Evolutionary conservation across 2,797 vertebrate genomes (phyloP).

Genomic region (Sebastes vulpes): DNA sequence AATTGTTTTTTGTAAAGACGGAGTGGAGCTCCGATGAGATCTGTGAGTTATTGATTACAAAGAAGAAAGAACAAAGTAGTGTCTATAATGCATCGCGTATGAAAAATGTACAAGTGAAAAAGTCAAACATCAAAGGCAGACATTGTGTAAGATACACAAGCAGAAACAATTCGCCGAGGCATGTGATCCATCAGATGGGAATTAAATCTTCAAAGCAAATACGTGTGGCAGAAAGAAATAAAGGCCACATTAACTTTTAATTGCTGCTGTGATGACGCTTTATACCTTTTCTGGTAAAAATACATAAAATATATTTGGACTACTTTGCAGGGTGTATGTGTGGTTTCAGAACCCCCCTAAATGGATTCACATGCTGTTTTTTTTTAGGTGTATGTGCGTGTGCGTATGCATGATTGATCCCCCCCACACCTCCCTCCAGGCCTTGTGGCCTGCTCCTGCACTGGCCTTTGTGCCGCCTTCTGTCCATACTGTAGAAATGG

Average conservation of each 20-base stretch:
- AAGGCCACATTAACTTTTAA: conserved; percentile 60
- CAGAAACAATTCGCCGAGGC: conserved; percentile 37
- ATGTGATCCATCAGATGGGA: conserved; percentile 20
- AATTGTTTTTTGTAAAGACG: conserved; percentile 33
- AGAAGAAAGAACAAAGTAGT: conserved; percentile 48
- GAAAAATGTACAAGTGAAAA: conserved; percentile 30
- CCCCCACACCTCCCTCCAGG: neutral
- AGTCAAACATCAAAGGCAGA: conserved; percentile 59
- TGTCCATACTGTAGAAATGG: conserved; percentile 11
- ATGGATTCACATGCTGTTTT: neutral
- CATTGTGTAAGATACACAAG: conserved; percentile 24
- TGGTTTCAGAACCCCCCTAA: neutral
- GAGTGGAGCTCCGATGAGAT: conserved; percentile 9
- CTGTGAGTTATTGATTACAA: conserved; percentile 51
- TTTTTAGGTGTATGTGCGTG: neutral
- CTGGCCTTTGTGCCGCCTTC: conserved; percentile 4
- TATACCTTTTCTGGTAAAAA: conserved; percentile 32
- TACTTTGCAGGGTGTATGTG: neutral
- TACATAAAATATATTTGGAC: neutral
- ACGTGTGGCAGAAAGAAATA: conserved; percentile 19
- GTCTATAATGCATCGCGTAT: conserved; percentile 41
- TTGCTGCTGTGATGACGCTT: conserved; percentile 38
- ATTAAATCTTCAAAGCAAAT: conserved; percentile 60
- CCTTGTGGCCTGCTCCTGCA: neutral
- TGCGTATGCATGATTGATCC: neutral